Base-by-base conservation (phyloP, 2,113 vertebrate genomes). In the Tragelaphus imberbis region DNA sequence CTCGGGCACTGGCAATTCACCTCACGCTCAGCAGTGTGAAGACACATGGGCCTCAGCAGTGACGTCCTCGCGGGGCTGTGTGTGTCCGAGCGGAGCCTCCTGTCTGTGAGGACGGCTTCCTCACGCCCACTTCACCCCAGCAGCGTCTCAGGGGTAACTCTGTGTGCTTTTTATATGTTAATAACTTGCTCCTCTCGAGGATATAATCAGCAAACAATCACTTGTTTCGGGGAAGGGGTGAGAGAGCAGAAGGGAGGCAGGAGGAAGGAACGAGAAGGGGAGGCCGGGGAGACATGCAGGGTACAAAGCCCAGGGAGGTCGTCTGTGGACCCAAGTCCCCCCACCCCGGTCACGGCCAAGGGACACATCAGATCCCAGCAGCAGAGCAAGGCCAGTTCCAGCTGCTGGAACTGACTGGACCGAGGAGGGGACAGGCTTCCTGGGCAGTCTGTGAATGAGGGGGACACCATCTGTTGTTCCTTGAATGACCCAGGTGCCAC, bases 351-450 rank as follows among this genome's bases (percentile, higher is more conserved):
- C 15, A 8, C 28, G 0, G 3, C 33, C 94, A 2, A 16, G 7
- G 81, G 19, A 16, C 10, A 1, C 0, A 0, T 7, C 44, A 5
- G 2, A 1, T 11, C 10, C 0, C 0, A 0, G 15, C 5, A 3
- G 58, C 53, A 28, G 49, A 14, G 17, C 0, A 2, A 44, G 49
- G 58, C 56, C 6, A 8, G 1, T 9, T 1, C 21, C 23, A 10
- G n/a, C 47, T 7, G 21, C 7, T 4, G 33, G 25, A 14, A 21
- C 23, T 27, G 0, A 3, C 44, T 3, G 40, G 40, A 9, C 19
- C 1, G 0, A 33, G 25, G 56, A 13, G 58, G 65, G 23, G 51
- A 27, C 4, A 2, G 40, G 25, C 28, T 10, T 47, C 28, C 65
- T 2, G 6, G 36, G 2, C 7, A 10, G 36, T 6, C 36, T n/a